Base-by-base conservation (phyloP, 2,888 invertebrate species). In the Yponomeuta plumbellus region DNA sequence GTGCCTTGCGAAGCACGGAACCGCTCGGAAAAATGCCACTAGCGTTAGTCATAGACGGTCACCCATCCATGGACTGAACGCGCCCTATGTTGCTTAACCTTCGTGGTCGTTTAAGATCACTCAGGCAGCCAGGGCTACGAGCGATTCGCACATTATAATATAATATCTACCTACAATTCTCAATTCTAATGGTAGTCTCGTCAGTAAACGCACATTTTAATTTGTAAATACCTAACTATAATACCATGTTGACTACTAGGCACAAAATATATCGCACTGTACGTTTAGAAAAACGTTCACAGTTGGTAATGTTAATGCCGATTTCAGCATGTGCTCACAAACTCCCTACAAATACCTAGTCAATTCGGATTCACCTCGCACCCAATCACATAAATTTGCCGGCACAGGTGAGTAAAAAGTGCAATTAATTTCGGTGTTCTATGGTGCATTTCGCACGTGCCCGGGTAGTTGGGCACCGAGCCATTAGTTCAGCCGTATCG, bases 401-500 rank as follows among this genome's bases (percentile, higher is more conserved):
- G 5, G 17, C 17, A 17, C 17, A 3, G 44, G 44, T 52, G 44
- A 52, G 44, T 52, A 52, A 52, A 52, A 52, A 52, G 44, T 52
- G 44, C 17, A 52, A 52, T 52, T 52, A 52, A 52, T 52, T 52
- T 52, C 17, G 44, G 44, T 52, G 44, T 17, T 52, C 44, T 17
- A 17, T 52, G 44, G 44, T 52, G 44, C 44, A 52, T 52, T 52
- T 17, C 44, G 44, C 44, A 52, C 44, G 44, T 52, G 44, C 17
- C 23, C 61, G 26, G 63, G 44, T 66, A 69, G 66, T 69, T 67
- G 68, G 67, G 64, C 57, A 65, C 62, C 67, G 69, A 70, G 69
- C 79, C 78, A 81, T 81, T 81, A 77, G 77, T 78, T 73, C 69
- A 67, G 71, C 72, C 34, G 76, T 81, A 79, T 80, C 78, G 80